A percentile compares a stretch with the other conserved stretches of the same genome.
These are phyloP conservation scores for Schlechtendalia chinensis DNA, from an alignment of 1,140 invertebrate genomes.

Conservation along the genomic window DNA sequence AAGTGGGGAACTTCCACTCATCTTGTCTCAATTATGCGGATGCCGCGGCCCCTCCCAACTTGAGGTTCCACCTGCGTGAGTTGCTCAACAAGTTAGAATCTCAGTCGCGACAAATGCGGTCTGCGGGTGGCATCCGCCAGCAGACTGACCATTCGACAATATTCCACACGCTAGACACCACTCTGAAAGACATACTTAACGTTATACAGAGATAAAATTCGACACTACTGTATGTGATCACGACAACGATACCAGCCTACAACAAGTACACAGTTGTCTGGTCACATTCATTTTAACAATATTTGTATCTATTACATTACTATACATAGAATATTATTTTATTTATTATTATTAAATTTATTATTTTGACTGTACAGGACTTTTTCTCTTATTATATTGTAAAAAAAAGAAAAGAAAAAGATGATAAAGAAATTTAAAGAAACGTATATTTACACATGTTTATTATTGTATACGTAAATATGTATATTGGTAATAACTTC, in stretches of 20 bases:
- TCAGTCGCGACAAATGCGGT: slow-evolving; percentile 73
- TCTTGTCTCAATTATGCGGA: slow-evolving; percentile 73
- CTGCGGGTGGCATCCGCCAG: slow-evolving; percentile 69
- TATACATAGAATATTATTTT: slow-evolving; percentile 3
- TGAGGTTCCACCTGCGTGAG: slow-evolving; percentile 85
- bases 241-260: no score
- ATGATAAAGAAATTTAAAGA: not conserved
- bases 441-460: not conserved
- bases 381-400: not conserved
- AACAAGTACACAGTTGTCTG: no score
- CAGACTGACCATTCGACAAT: slow-evolving; percentile 68
- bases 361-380: slow-evolving; percentile 43
- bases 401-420: not conserved
- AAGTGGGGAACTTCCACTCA: slow-evolving; percentile 73
- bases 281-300: slow-evolving; percentile 38
- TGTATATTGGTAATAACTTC: not conserved
- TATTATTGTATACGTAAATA: not conserved
- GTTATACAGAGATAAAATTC: slow-evolving; percentile 70
- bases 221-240: not conserved
- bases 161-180: slow-evolving; percentile 73
- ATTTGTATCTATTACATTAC: not conserved
- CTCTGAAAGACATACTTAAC: slow-evolving; percentile 77
- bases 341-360: slow-evolving; percentile 30
- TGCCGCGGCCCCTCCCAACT: slow-evolving; percentile 75
- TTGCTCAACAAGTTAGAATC: slow-evolving; percentile 76